Conservation (phyloP, 2,888 invertebrate genomes). For the Sesia apiformis region DNA sequence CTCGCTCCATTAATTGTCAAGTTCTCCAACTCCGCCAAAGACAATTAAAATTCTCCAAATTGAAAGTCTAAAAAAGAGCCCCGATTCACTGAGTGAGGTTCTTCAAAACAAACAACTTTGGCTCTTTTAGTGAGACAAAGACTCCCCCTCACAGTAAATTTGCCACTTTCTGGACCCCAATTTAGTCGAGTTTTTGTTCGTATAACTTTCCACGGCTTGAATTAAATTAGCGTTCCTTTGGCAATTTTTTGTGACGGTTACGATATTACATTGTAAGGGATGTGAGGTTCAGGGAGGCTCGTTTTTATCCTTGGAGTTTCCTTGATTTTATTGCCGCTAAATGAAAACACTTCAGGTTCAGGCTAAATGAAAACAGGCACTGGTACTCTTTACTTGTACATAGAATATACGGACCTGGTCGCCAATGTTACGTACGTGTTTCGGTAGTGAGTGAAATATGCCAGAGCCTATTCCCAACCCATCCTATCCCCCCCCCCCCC, state of each 20-base stretch:
- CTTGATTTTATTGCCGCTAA: too few species aligned
- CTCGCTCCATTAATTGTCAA: too few species aligned
- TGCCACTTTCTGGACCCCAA: conserved; percentile 1
- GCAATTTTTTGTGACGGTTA: neutral
- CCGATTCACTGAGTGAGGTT: neutral
- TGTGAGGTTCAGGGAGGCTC: neutral
- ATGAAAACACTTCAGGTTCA: too few species aligned
- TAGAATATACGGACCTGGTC: too few species aligned
- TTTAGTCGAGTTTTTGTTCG: neutral
- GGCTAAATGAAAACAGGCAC: too few species aligned
- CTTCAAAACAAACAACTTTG: neutral
- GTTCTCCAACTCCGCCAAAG: neutral
- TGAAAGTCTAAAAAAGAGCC: neutral
- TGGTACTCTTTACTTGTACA: too few species aligned
- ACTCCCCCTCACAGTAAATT: neutral
- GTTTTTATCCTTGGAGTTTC: too few species aligned
- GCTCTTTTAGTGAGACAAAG: neutral
- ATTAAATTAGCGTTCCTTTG: neutral
- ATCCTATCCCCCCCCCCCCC: too few species aligned
- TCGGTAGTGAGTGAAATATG: too few species aligned
- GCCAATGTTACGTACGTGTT: too few species aligned
- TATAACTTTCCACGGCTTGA: neutral
- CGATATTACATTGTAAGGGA: neutral
- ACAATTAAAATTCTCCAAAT: neutral
- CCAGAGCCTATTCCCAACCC: too few species aligned